Conservation (phyloP, 2,888 invertebrate species). For the Caenorhabditis zanzibari region DNA sequence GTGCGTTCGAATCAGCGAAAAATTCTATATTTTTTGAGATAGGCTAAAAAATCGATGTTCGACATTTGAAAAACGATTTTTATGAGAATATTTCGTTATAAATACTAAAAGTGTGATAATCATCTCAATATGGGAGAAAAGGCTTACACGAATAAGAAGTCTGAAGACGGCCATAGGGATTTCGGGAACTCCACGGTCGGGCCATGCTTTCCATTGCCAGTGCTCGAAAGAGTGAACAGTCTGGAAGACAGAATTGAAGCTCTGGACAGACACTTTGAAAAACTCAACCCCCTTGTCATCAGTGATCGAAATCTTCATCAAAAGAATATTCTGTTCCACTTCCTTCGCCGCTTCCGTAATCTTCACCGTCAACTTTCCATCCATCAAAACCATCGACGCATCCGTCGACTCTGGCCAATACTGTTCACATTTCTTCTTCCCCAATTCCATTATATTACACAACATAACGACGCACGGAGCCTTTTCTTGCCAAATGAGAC, state of each 20-base stretch:
- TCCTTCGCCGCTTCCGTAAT: slow-evolving; percentile 63
- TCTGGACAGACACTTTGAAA: too few species aligned
- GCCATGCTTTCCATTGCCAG: slow-evolving; percentile 79
- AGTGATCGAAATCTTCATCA: slow-evolving; percentile 65
- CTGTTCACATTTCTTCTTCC: slow-evolving; percentile 79
- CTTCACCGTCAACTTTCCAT: slow-evolving; percentile 71
- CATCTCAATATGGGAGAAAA: too few species aligned
- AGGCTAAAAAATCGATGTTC: too few species aligned
- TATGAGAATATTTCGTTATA: too few species aligned
- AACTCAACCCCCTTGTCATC: slow-evolving; percentile 62
- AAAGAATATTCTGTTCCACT: slow-evolving; percentile 69
- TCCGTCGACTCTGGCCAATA: slow-evolving; percentile 74
- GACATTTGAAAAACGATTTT: too few species aligned
- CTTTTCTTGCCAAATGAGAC: slow-evolving; percentile 78
- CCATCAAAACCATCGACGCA: slow-evolving; percentile 18
- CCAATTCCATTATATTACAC: slow-evolving; percentile 75
- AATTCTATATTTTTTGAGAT: too few species aligned
- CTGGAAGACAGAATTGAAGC: too few species aligned
- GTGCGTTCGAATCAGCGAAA: too few species aligned
- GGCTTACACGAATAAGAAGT: slow-evolving; percentile 64
- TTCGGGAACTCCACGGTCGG: slow-evolving; percentile 78
- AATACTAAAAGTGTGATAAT: too few species aligned
- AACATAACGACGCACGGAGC: slow-evolving; percentile 76
- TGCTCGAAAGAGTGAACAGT: slow-evolving; percentile 74
- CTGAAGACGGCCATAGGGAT: slow-evolving; percentile 71